Evolutionary conservation across 1,140 invertebrate species (phyloP).

Genomic region (Paralvinella palmiformis): DNA sequence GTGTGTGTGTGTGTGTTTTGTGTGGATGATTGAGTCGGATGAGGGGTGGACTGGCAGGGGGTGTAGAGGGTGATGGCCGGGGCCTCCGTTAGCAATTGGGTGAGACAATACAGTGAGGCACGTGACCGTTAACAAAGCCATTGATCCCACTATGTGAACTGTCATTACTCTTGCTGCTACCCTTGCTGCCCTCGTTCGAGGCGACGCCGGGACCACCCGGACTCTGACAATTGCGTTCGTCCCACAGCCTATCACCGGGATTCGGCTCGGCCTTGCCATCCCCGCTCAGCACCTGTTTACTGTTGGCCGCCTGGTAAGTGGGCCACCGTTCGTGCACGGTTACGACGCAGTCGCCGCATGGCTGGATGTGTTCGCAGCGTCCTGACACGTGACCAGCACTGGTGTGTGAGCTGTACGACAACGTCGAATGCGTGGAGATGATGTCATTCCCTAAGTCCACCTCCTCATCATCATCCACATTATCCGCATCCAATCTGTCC

Average conservation of each 20-base stretch:
- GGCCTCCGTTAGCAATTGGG: too few species aligned
- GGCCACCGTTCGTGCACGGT: slow-evolving; percentile 26
- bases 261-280: slow-evolving; percentile 22
- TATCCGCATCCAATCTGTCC: slow-evolving; percentile 19
- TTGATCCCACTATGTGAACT: slow-evolving; percentile 40
- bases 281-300: slow-evolving; percentile 21
- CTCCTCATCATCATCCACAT: slow-evolving; percentile 28
- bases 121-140: slow-evolving; percentile 48
- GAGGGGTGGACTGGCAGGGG: too few species aligned
- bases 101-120: too few species aligned
- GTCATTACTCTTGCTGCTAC: slow-evolving; percentile 50
- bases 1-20: too few species aligned
- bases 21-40: too few species aligned
- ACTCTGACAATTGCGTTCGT: slow-evolving; percentile 26
- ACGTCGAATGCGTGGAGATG: slow-evolving; percentile 20
- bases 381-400: too few species aligned
- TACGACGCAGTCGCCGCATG: too few species aligned
- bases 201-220: slow-evolving; percentile 31
- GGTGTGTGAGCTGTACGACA: slow-evolving; percentile 22
- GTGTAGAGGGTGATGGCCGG: too few species aligned
- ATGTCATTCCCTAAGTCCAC: slow-evolving; percentile 17
- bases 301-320: slow-evolving; percentile 14
- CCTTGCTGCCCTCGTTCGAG: slow-evolving; percentile 44
- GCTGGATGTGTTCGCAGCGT: too few species aligned
- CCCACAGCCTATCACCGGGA: slow-evolving; percentile 22